Conservation (phyloP, 2,888 invertebrate species). For the Netelia fuscicornis region DNA sequence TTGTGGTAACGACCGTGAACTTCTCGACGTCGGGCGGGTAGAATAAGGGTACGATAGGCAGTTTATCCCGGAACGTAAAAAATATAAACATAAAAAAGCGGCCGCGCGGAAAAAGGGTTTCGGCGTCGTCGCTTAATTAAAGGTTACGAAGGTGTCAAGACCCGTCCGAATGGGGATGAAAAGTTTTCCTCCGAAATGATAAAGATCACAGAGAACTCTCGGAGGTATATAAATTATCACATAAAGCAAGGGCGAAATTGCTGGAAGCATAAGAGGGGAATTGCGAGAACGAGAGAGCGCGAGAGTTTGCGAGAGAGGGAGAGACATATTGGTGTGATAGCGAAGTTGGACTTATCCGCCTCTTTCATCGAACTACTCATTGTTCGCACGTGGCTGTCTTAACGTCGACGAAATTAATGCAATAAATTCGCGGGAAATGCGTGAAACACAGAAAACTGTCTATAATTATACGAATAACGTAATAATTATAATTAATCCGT, state of each 20-base stretch:
- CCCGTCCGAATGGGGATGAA: background rate
- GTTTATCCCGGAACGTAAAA: background rate
- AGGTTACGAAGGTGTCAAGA: background rate
- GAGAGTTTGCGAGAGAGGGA: background rate
- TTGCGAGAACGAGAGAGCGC: background rate
- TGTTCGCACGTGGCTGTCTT: background rate
- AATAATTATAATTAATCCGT: background rate
- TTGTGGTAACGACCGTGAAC: too few relatives aligned
- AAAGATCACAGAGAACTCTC: background rate
- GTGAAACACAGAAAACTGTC: background rate
- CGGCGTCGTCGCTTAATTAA: conserved; percentile 40
- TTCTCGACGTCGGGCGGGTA: too few relatives aligned
- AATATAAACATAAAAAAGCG: background rate
- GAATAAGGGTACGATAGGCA: too few relatives aligned
- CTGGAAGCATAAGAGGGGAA: background rate
- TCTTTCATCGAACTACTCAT: background rate
- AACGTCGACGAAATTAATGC: background rate
- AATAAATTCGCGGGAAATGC: background rate
- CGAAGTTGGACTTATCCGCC: background rate
- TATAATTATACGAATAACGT: background rate
- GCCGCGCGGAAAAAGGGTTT: conserved; percentile 49
- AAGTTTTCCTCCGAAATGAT: background rate
- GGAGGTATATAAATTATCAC: background rate
- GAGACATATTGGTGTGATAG: background rate
- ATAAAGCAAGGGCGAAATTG: background rate